Evolutionary conservation across 2,888 invertebrate genomes (phyloP).

Genomic region (Hyppa rectilinea): DNA sequence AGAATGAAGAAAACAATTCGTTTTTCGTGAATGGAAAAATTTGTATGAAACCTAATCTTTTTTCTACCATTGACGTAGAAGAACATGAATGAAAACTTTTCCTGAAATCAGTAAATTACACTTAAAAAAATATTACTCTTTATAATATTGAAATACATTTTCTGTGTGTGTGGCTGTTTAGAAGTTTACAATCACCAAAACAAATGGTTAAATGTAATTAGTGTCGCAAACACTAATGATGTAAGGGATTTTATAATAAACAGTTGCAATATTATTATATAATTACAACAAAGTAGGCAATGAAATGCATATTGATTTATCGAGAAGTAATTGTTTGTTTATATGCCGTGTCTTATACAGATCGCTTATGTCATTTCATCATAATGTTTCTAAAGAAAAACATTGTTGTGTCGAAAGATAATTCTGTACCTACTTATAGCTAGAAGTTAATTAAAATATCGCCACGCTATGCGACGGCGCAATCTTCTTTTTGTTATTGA

Average conservation of each 20-base stretch:
- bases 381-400: slow-evolving; percentile 3
- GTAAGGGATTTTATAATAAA: slow-evolving; percentile 9
- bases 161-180: neutral
- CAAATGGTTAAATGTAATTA: neutral
- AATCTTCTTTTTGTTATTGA: neutral
- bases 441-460: slow-evolving; percentile 24
- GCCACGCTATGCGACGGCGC: neutral
- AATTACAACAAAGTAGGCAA: slow-evolving; percentile 16
- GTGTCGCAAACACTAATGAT: slow-evolving; percentile 17
- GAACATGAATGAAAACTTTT: neutral
- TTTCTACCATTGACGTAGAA: neutral
- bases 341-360: slow-evolving; percentile 3
- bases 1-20: neutral
- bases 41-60: neutral
- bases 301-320: slow-evolving; percentile 14
- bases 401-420: slow-evolving; percentile 1
- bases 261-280: slow-evolving; percentile 31
- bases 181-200: neutral
- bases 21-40: neutral
- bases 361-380: slow-evolving; percentile 12
- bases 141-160: neutral
- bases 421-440: neutral
- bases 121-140: neutral
- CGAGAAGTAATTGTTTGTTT: slow-evolving; percentile 24
- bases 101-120: neutral